Base-by-base conservation (phyloP, 2,113 vertebrate genomes). In the Anoplopoma fimbria region DNA sequence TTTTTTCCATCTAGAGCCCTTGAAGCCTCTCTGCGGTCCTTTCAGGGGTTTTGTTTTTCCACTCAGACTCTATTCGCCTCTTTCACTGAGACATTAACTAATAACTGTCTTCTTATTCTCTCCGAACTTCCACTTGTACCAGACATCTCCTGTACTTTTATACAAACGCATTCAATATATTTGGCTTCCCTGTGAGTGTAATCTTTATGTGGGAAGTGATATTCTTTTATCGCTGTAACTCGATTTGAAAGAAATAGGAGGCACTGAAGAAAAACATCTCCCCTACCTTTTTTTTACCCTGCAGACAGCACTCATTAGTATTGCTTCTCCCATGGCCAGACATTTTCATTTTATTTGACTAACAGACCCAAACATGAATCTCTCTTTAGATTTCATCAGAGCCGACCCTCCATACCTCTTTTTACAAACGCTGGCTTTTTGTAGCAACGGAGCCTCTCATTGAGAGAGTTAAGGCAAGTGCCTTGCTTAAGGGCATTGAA, bases 401-500 rank as follows among this genome's bases (percentile, higher is more conserved):
- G 25, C 42, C 9, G 23, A 70, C 51, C 60, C 63, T 79, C 71
- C 45, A 4, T 57, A 34, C 3, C 2, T 31, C 69, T 62, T 17
- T n/a, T 40, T 17, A 77, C 58, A 82, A 70, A 86, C 38, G 29
- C 36, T n/a, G 58, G 64, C 57, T 76, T 82, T 86, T 81, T 88
- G 62, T 69, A 69, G 79, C 17, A 62, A 70, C 81, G 79, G 58
- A 87, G 69, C 72, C 62, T 80, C 83, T 90, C 27, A 61, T 51
- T 85, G 83, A 76, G 85, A 76, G 85, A 91, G 84, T 91, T 83
- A 69, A 85, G 76, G 69, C 90, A 84, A 93, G 86, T 93, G 89
- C 87, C 84, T 89, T 87, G 92, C 93, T 93, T 70, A 75, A 93
- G 92, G 93, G 91, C 89, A 86, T 93, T 88, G 86, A 55, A 85